A percentile compares a stretch with the other conserved stretches of the same genome.
phyloP scores from a whole-genome alignment of 2,888 invertebrate genomes.

The Idaea dimidiata region DNA sequence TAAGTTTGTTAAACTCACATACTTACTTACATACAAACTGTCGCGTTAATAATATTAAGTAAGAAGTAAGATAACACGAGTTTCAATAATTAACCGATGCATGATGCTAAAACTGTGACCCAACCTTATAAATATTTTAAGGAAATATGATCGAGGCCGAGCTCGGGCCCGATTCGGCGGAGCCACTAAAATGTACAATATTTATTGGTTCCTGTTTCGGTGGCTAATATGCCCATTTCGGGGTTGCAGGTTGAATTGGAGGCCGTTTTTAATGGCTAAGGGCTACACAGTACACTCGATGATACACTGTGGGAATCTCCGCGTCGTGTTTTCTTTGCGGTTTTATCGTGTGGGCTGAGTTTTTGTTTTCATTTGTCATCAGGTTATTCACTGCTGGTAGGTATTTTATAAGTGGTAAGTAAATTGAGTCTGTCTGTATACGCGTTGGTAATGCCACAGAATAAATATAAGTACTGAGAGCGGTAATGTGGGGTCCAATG shows the following conservation, averaged over 20 bases:
- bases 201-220: slow-evolving; percentile 65
- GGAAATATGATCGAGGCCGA: slow-evolving; percentile 65
- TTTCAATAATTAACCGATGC: neutral
- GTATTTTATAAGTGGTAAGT: neutral
- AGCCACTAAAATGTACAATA: slow-evolving; percentile 61
- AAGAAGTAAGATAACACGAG: too few relatives aligned
- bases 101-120: neutral
- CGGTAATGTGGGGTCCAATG: too few relatives aligned
- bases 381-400: neutral
- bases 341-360: neutral
- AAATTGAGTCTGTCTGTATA: too few relatives aligned
- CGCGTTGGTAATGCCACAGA: too few relatives aligned
- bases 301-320: neutral
- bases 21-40: too few relatives aligned
- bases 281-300: neutral
- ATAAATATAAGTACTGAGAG: too few relatives aligned
- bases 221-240: neutral
- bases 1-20: too few relatives aligned
- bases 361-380: neutral
- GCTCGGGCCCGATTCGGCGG: slow-evolving; percentile 44
- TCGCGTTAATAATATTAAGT: too few relatives aligned
- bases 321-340: neutral
- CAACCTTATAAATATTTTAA: slow-evolving; percentile 38
- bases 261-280: neutral
- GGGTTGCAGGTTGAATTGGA: neutral